Evolutionary conservation across 2,888 invertebrate genomes (phyloP), one percentile per base, ranked within the genome.

Genomic region (Drosophila mulleri): DNA sequence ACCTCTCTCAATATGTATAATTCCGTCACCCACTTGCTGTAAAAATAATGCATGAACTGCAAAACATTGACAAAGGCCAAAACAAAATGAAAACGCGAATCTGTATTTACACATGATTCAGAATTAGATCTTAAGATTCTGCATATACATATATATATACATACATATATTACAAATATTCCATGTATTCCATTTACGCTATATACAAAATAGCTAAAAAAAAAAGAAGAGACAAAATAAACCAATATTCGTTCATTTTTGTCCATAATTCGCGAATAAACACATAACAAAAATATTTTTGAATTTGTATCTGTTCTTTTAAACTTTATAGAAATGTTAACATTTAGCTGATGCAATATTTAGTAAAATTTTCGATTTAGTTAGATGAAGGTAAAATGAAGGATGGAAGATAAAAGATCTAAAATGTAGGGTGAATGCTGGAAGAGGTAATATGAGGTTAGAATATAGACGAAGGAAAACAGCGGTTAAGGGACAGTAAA

Each of bases 131-230:
- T 8, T 18, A 61, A 58, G 47, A 47, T 2, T 26, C 8, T 14
- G 42, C 26, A 41, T 29, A 54, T 41, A 39, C 26, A 54, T 41
- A 54, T 41, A 39, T n/a, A 54, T 41, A 54, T 11, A 37, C 26
- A 41, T 41, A 14, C 37, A 39, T 39, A 39, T 23, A 67, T 37
- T 45, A 37, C 29, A 72, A 58, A 48, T 58, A 67, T 62, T 72
- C 53, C 57, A 73, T 48, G 39, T 72, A 68, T 68, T 72, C 68
- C 68, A 58, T 67, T 53, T 60, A 35, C 20, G 59, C 59, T 47
- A 60, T 45, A 54, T 32, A 20, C 7, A 16, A 52, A 52, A 29
- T 61, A 59, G 53, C 35, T 59, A 41, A 35, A 57, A 35, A 20
- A 32, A 52, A 20, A 12, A 20, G 2, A 23, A 44, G 3, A 50